Conservation (phyloP, 1,140 invertebrate genomes). For the Coelopa frigida region DNA sequence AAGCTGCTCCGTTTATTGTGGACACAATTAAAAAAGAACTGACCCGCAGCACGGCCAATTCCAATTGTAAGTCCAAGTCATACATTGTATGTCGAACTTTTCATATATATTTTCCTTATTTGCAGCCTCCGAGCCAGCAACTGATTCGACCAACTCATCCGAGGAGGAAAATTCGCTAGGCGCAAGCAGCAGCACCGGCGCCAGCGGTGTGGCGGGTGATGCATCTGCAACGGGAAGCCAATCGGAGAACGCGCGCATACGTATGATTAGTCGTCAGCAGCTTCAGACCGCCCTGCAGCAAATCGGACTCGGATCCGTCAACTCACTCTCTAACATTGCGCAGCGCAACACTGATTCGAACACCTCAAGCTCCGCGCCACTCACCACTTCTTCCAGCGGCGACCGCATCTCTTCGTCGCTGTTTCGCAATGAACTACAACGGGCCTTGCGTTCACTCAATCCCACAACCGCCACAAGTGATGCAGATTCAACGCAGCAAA, state of each 20-base stretch:
- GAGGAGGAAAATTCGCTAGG: conserved; percentile 40
- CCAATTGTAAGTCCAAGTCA: not conserved
- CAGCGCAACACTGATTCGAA: conserved; percentile 32
- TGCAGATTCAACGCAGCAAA: not conserved
- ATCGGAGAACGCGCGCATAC: conserved; percentile 28
- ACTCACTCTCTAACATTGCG: conserved; percentile 39
- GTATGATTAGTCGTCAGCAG: conserved; percentile 40
- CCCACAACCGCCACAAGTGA: not conserved
- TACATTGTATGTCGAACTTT: not conserved
- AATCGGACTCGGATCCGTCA: conserved; percentile 28
- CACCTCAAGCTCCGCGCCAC: conserved; percentile 9
- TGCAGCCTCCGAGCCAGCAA: conserved; percentile 35
- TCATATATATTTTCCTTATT: not conserved
- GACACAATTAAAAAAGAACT: conserved; percentile 39
- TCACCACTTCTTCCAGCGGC: conserved; percentile 6
- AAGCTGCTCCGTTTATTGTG: conserved; percentile 38
- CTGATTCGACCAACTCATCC: conserved; percentile 38
- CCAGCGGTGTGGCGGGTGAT: conserved; percentile 22
- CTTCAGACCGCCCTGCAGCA: conserved; percentile 33
- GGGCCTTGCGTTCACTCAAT: conserved; percentile 26
- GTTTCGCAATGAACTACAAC: conserved; percentile 30
- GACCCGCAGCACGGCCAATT: conserved; percentile 25
- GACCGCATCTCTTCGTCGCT: conserved; percentile 24
- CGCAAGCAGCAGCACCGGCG: conserved; percentile 28
- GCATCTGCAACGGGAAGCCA: conserved; percentile 23